Base-by-base conservation (phyloP, 2,797 vertebrate genomes). In the Hippocampus kuda region DNA sequence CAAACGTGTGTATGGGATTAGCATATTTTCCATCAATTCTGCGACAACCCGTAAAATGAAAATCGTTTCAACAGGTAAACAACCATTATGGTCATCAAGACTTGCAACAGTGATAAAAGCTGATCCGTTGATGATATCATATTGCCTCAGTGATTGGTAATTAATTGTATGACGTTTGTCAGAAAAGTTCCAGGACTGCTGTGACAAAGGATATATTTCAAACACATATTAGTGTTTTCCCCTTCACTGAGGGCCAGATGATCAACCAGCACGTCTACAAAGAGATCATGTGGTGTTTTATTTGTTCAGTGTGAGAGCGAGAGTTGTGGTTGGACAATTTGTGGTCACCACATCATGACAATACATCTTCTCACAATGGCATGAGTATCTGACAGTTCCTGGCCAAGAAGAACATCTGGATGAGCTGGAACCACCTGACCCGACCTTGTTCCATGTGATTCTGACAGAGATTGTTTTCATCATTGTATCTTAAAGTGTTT, bases 21-120 rank as follows among this genome's bases (percentile, higher is more conserved):
- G 34, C 75, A 68, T 70, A 68, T 83, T 85, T 83, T 69, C 81
- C 75, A 71, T 70, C 66, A 73, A 75, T 7, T 3, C 61, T 59
- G 56, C 42, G 62, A 81, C 68, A 70, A 77, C 66, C 27, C 49
- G 34, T 64, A 44, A 46, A 71, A 42, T 54, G 38, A 54, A 71
- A 79, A 68, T 56, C 70, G 56, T 62, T 54, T 22, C 42, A 75
- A 65, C 46, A 44, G 65, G 54, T 76, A 69, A 79, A 74, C 78
- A 75, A 71, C 61, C 51, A 57, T 57, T 63, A 46, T 60, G 9
- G 68, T 65, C 1, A 12, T 60, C 67, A 65, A 69, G 54, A 65
- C 66, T 68, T 69, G 70, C 1, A 12, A 24, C 53, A 34, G 48
- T 63, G 9, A 68, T 64, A 61, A 49, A 56, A 69, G 44, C 1